Evolutionary conservation across 1,140 invertebrate species (phyloP), one percentile per base, ranked within the genome.

Genomic region (Meloidogyne hapla): DNA sequence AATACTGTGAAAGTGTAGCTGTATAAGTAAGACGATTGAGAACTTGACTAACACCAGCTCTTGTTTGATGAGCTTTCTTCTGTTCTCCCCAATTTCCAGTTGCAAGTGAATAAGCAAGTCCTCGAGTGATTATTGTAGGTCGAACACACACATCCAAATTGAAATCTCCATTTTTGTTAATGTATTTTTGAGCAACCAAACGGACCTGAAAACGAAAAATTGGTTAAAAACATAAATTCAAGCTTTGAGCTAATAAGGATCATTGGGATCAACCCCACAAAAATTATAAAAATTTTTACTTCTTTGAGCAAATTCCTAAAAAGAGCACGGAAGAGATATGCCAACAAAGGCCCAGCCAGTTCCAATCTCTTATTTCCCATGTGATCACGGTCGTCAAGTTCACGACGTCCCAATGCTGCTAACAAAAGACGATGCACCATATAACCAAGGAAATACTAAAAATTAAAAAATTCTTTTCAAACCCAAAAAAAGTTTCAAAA

Each of bases 51-150:
- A 94, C 93, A 40, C 94, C 94, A 80, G 95, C 94, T 88, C 95
- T 90, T 8, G 94, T 93, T 89, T 96, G 94, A 92, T 98, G 96
- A 77, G 96, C 96, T 88, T 99, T 99, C 88, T 98, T 99, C 89
- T 99, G 96, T 88, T 99, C 96, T 48, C 96, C 96, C 96, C 96
- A 99, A 89, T 99, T 99, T 40, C 96, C 96, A 56, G 96, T 99
- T 83, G 96, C 96, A 79, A 99, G 89, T 0, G 96, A 98, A 88
- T 99, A 99, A 79, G 94, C 90, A 26, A 99, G 89, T n/a, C 96
- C 96, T 88, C 98, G 95, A 2, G 96, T 98, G 70, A 99, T 98
- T 61, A 97, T 94, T 87, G 95, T 92, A 0, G 95, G 97, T 88
- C 97, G 98, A 64, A 99, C 96, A 33, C 96, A 95, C 69, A 98